Conservation (phyloP, 2,113 vertebrate species). For the Glaucomys volans region DNA sequence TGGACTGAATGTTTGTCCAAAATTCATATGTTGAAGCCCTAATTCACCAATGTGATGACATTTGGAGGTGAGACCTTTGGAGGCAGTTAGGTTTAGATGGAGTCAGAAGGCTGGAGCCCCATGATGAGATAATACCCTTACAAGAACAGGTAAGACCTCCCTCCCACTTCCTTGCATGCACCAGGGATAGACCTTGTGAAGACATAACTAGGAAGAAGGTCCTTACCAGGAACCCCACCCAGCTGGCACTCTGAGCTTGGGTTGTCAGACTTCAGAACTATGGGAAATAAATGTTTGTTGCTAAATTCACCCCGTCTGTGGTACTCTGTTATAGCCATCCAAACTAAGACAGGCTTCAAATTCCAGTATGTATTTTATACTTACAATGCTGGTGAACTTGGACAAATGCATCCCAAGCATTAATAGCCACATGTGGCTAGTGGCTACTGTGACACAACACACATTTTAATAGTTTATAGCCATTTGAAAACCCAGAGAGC, state of each 20-base stretch:
- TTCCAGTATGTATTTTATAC: not conserved
- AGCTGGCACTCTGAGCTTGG: not conserved
- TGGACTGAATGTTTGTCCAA: not conserved
- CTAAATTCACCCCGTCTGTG: not conserved
- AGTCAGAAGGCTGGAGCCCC: not conserved
- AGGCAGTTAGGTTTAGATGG: not conserved
- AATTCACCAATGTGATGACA: not conserved
- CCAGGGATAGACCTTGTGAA: not conserved
- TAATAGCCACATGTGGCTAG: not conserved
- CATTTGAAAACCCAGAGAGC: not conserved
- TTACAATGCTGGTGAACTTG: not conserved
- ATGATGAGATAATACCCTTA: not conserved
- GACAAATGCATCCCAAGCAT: not conserved
- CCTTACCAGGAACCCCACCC: not conserved
- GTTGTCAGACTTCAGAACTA: not conserved
- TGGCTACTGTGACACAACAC: not conserved
- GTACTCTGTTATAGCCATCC: not conserved
- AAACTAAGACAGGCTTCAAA: not conserved
- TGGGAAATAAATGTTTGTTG: not conserved
- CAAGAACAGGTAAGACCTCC: not conserved
- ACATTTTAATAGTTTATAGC: not conserved
- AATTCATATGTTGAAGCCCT: not conserved
- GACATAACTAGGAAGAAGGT: not conserved
- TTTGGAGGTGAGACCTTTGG: not conserved
- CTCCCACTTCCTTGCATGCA: not conserved